Evolutionary conservation across 2,797 vertebrate species (phyloP).

Genomic region (Brotula barbata): DNA sequence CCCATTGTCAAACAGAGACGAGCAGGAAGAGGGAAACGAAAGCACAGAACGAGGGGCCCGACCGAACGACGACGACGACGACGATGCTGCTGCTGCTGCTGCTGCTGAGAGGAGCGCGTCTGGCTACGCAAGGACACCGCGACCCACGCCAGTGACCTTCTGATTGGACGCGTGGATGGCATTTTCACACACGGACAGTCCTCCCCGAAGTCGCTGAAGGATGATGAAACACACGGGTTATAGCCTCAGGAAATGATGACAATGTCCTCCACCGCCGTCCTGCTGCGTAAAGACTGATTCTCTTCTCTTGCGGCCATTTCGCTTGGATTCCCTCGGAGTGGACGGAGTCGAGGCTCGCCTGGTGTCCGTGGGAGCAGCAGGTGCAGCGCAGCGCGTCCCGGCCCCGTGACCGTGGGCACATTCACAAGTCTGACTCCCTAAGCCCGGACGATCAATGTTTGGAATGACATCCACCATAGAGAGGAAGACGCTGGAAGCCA

Average conservation of each 20-base stretch:
- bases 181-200: neutral
- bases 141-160: constrained; percentile 5
- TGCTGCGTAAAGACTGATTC: constrained; percentile 23
- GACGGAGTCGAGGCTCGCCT: neutral
- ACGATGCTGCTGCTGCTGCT: constrained; percentile 49
- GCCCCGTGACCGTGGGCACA: constrained; percentile 16
- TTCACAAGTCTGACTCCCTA: constrained; percentile 35
- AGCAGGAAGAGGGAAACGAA: constrained; percentile 99
- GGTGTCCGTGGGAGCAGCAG: constrained; percentile 45
- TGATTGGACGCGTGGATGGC: neutral
- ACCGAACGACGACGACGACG: too few relatives aligned
- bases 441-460: constrained; percentile 18
- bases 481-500: constrained; percentile 93
- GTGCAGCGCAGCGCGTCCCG: constrained; percentile 55
- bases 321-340: constrained; percentile 1
- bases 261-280: constrained; percentile 54
- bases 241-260: constrained; percentile 68
- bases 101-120: constrained; percentile 40
- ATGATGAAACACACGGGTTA: constrained; percentile 18
- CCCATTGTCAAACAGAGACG: constrained; percentile 95
- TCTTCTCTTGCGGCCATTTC: constrained; percentile 52
- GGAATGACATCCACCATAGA: constrained; percentile 94
- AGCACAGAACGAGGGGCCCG: constrained; percentile 75
- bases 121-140: constrained; percentile 20
- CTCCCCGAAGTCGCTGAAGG: constrained; percentile 5